Base-by-base conservation (phyloP, 2,113 vertebrate species). In the Zootoca vivipara region DNA sequence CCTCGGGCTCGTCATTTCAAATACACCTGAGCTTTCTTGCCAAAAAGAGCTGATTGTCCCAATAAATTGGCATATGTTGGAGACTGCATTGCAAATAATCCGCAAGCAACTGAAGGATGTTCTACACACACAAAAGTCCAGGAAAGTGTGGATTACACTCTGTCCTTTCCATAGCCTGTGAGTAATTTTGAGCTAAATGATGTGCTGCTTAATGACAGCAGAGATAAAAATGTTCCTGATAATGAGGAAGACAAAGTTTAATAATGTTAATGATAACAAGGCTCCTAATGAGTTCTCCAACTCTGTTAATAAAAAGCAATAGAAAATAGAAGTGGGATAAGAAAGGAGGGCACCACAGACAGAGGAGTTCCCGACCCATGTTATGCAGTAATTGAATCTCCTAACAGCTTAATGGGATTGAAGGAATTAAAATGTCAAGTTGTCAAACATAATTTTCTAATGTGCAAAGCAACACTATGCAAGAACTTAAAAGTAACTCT, bases 161-260 rank as follows among this genome's bases (percentile, higher is more conserved):
- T 58, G 2, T 91, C 85, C 16, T 52, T 91, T 78, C 65, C 62
- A 56, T 79, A 40, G 52, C 7, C 67, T 28, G 40, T 70, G 22
- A 87, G 52, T 89, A 87, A 87, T 90, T 90, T 87, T 67, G 40
- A 89, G 33, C 30, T 89, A 83, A 92, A 72, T 84, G 24, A 56
- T 30, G 40, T 72, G 38, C 85, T 88, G 30, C 28, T 20, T 89
- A 40, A 20, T 38, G 77, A 79, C 35, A 1, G 9, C 85, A 70
- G n/a, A 83, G 65, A 85, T 88, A 82, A 69, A 93, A 85, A 64
- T 67, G 35, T 83, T 90, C 87, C 40, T 89, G 69, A 46, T 87
- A 86, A 70, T 70, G 22, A 86, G 52, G 85, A 86, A 87, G 82
- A 86, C 91, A 89, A 40, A 0, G 0, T 28, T 0, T 75, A 79